These are phyloP conservation scores for Trialeurodes vaporariorum DNA, from an alignment of 1,140 invertebrate species.

Conservation along the genomic window DNA sequence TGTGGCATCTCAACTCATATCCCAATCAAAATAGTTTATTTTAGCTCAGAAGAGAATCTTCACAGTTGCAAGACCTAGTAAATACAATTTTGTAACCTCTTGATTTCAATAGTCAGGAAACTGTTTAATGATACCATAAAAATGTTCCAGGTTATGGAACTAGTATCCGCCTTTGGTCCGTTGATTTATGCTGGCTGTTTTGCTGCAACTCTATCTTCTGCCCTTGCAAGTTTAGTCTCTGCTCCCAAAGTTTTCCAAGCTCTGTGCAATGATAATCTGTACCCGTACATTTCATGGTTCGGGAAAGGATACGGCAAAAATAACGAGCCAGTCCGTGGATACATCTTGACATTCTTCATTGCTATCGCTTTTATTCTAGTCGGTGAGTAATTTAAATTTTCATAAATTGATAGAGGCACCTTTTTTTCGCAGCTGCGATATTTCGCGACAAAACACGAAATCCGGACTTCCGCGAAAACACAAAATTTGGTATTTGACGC, in stretches of 20 bases:
- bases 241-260: constrained; percentile 93
- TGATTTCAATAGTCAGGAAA: too few relatives aligned
- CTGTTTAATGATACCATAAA: too few relatives aligned
- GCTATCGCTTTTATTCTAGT: constrained; percentile 76
- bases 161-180: constrained; percentile 78
- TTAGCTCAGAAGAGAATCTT: too few relatives aligned
- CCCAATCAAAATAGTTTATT: too few relatives aligned
- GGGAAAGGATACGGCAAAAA: constrained; percentile 82
- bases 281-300: constrained; percentile 86
- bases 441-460: too few relatives aligned
- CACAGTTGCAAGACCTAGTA: too few relatives aligned
- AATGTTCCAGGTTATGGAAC: constrained; percentile 74
- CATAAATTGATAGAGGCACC: not conserved
- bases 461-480: too few relatives aligned
- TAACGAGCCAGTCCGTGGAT: constrained; percentile 84
- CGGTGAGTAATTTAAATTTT: constrained; percentile 43
- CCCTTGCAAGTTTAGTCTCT: constrained; percentile 86
- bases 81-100: too few relatives aligned
- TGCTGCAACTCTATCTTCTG: constrained; percentile 90
- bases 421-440: too few relatives aligned
- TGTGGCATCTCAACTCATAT: too few relatives aligned
- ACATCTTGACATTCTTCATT: constrained; percentile 82
- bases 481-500: too few relatives aligned
- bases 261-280: constrained; percentile 88
- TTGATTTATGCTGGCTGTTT: constrained; percentile 94